Evolutionary conservation across 2,797 vertebrate genomes (phyloP), one percentile per base, ranked within the genome.

Genomic region (Malacoraja senta): DNA sequence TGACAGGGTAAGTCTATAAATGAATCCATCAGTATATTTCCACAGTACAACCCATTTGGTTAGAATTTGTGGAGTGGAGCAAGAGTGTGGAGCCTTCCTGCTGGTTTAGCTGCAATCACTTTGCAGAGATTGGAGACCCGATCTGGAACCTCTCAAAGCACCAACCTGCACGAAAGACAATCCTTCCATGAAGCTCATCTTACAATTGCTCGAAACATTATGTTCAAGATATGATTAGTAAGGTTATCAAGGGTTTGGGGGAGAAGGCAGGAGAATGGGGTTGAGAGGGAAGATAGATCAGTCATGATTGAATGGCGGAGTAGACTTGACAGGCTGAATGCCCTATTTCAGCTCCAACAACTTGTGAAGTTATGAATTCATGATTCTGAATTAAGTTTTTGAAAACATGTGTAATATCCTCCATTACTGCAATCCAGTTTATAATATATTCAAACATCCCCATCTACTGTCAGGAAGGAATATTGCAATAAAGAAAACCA

Each of bases 401-500:
- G 21, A 88, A n/a, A 76, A 29, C 74, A 38, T 92, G 71, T 92
- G 0, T 1, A 76, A 58, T 7, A 29, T 8, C n/a, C 12, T n/a
- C 90, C 71, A 7, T 53, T 76, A 74, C 68, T 53, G 38, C 35
- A 53, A 58, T n/a, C 38, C 38, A 15, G 90, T 92, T 76, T 29
- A 92, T 76, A 53, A 92, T 92, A 1, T 76, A 92, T 74, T 92
- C 38, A 53, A 74, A 38, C 44, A 71, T 53, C 90, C 76, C 90
- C 90, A 92, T 92, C 90, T 92, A n/a, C 71, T 76, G 90, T 74
- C 90, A 53, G 2, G 12, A 38, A 76, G 44, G 71, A 76, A 76
- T 72, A 76, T 38, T 92, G 90, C 38, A 53, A 0, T 29, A 15
- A 17, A 19, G 19, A 12, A 53, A 24, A 8, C n/a, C 24, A 38